phyloP scores from a whole-genome alignment of 2,888 invertebrate species.

The Zele albiditarsus region DNA sequence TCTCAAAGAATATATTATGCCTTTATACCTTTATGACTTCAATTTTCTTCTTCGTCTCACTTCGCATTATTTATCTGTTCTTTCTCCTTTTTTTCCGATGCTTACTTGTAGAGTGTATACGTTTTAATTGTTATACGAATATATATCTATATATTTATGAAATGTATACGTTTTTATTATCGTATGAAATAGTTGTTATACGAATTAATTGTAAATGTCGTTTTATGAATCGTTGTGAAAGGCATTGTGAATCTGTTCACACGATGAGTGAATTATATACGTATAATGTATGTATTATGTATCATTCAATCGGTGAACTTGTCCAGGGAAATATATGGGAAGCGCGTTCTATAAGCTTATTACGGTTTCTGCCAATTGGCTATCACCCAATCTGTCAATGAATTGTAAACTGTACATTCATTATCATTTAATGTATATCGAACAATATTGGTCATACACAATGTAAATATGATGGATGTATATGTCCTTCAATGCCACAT shows the following conservation, averaged over 20 bases:
- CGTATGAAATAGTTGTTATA: conserved; percentile 11
- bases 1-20: conserved; percentile 41
- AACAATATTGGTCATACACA: conserved; percentile 50
- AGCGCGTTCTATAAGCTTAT: conserved; percentile 18
- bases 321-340: conserved; percentile 10
- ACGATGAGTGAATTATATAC: conserved; percentile 1
- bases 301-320: conserved; percentile 2
- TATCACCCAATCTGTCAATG: conserved; percentile 40
- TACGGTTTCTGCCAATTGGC: conserved; percentile 38
- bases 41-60: not conserved
- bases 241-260: conserved; percentile 13
- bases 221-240: conserved; percentile 36
- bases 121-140: conserved; percentile 25
- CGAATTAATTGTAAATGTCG: conserved; percentile 22
- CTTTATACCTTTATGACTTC: not conserved
- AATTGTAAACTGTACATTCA: conserved; percentile 36
- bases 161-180: conserved; percentile 25
- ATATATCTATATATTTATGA: conserved; percentile 18
- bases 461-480: conserved; percentile 33
- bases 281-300: not conserved
- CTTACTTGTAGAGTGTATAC: conserved; percentile 14
- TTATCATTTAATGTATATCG: conserved; percentile 44
- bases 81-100: not conserved
- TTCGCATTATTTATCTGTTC: not conserved
- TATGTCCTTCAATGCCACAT: conserved; percentile 23